Conservation (phyloP, 2,113 vertebrate species). For the Plecturocebus donacophilus region DNA sequence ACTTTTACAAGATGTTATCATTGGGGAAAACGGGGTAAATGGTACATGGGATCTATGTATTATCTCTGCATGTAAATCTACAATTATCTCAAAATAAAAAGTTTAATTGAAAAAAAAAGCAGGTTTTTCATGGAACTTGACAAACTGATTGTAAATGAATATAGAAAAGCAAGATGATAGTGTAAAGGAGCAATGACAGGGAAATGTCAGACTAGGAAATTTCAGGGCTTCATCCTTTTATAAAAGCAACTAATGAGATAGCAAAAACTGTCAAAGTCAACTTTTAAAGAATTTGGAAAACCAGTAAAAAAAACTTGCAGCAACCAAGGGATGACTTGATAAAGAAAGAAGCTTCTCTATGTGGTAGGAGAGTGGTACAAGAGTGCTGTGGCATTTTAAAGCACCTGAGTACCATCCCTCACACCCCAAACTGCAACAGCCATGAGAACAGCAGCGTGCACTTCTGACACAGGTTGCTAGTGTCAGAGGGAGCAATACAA, state of each 20-base stretch:
- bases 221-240: not conserved
- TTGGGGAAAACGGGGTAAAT: not conserved
- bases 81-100: conserved; percentile 19
- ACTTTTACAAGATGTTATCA: not conserved
- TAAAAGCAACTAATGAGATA: not conserved
- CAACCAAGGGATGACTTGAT: not conserved
- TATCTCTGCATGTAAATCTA: conserved; percentile 37
- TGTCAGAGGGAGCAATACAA: not conserved
- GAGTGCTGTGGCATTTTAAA: not conserved
- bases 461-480: too few species aligned
- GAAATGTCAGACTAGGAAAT: not conserved
- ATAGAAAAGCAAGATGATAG: not conserved
- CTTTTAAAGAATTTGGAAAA: not conserved
- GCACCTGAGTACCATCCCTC: not conserved
- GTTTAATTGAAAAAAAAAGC: not conserved
- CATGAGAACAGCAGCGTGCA: not conserved
- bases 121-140: not conserved
- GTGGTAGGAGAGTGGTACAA: not conserved
- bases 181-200: not conserved
- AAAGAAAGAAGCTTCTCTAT: not conserved
- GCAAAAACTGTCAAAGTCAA: not conserved
- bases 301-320: not conserved
- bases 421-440: not conserved
- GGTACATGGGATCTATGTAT: not conserved
- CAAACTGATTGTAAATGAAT: not conserved